Evolutionary conservation across 2,113 vertebrate genomes (phyloP).

Genomic region (Typhlomys cinereus): DNA sequence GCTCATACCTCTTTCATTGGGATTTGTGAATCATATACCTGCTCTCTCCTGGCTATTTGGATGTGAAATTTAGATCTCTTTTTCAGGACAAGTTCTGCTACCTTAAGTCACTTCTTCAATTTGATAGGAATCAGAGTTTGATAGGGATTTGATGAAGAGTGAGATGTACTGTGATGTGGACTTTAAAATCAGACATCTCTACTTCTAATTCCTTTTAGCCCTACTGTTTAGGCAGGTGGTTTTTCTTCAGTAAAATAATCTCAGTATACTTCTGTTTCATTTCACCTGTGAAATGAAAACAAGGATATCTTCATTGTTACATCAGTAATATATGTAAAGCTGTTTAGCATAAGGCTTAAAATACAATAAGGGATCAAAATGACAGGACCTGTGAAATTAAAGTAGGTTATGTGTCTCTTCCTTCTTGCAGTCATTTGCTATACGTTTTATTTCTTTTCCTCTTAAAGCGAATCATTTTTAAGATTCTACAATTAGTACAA

Average conservation of each 20-base stretch:
- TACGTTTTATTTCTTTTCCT: constrained; percentile 37
- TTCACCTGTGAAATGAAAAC: constrained; percentile 32
- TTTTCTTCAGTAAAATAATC: constrained; percentile 25
- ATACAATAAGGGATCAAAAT: neutral
- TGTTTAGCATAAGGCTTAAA: neutral
- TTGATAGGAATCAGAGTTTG: neutral
- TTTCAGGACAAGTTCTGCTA: neutral
- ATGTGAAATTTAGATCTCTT: neutral
- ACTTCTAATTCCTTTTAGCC: constrained; percentile 37
- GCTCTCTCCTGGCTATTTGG: neutral
- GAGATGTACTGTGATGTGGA: neutral
- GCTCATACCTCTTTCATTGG: neutral
- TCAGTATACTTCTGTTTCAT: constrained; percentile 4
- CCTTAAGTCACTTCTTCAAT: neutral
- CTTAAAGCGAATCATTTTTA: constrained; percentile 42
- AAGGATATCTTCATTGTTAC: neutral
- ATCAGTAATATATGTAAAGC: constrained; percentile 17
- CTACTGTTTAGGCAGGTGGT: neutral
- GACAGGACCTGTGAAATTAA: neutral
- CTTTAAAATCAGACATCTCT: neutral
- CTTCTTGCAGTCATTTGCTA: neutral
- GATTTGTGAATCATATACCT: neutral
- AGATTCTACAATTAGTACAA: constrained; percentile 16
- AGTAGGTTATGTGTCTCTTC: neutral
- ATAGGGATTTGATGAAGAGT: neutral